Evolutionary conservation across 2,888 invertebrate species (phyloP).

Genomic region (Pseudanteris insignis): DNA sequence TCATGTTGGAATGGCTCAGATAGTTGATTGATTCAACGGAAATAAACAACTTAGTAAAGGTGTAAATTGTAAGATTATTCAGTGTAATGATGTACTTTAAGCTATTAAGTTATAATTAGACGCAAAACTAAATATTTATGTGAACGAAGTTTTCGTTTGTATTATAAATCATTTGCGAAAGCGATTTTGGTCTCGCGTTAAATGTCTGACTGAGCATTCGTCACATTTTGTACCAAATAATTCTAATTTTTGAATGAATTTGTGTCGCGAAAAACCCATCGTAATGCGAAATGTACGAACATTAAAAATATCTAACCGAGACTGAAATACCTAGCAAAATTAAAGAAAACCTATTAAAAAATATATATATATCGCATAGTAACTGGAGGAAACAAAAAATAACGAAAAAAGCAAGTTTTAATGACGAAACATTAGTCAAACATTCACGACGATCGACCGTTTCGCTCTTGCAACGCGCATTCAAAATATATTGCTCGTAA

Average conservation of each 20-base stretch:
- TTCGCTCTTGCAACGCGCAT: slow-evolving; percentile 2
- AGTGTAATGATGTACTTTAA: slow-evolving; percentile 4
- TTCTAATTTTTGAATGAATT: slow-evolving; percentile 18
- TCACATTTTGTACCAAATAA: slow-evolving; percentile 14
- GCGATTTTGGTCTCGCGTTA: not conserved
- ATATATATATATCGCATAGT: slow-evolving; percentile 1
- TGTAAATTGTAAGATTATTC: slow-evolving; percentile 24
- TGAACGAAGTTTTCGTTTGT: slow-evolving; percentile 25
- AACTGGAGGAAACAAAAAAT: no score
- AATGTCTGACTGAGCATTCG: slow-evolving; percentile 8
- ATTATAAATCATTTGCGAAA: slow-evolving; percentile 5
- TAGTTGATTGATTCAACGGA: slow-evolving; percentile 7
- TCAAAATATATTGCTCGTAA: slow-evolving; percentile 19
- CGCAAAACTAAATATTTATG: slow-evolving; percentile 3
- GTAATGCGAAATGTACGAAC: not conserved
- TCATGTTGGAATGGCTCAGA: slow-evolving; percentile 16
- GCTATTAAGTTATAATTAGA: slow-evolving; percentile 16
- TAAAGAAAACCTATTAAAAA: slow-evolving; percentile 8
- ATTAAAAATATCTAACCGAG: slow-evolving; percentile 14
- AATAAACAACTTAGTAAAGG: not conserved
- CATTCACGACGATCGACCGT: slow-evolving; percentile 9
- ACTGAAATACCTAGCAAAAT: slow-evolving; percentile 16
- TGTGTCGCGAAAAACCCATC: slow-evolving; percentile 10
- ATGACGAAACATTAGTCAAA: slow-evolving; percentile 11
- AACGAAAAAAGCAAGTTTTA: not conserved